Base-by-base conservation (phyloP, 2,797 vertebrate species). In the Gambelia wislizenii region DNA sequence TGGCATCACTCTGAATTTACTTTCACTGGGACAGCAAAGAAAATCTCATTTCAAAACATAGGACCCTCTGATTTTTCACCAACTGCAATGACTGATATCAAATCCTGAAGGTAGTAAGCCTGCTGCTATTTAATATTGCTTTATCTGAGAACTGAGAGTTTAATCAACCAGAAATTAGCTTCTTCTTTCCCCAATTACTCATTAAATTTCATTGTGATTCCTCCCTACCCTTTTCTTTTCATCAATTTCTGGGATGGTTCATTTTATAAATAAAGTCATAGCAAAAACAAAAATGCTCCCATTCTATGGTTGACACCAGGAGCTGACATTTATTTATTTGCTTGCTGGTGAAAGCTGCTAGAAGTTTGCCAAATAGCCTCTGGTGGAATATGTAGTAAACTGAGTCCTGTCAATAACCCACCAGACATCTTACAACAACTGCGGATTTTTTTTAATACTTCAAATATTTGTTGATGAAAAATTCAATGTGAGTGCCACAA, bases 351-450 rank as follows among this genome's bases (percentile, higher is more conserved):
- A 93, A 93, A 59, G 74, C 90, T 92, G 90, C 89, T 94, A 93
- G 82, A 90, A 91, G 78, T 70, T 87, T 83, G 79, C 85, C 89
- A 89, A 92, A 39, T 80, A 84, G 47, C 86, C 93, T 94, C 92
- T 83, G 22, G 92, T 92, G 91, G 83, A 83, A 95, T 92, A 93
- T 88, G 88, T 83, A 91, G 92, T 94, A 95, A 93, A 95, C 94
- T 91, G 87, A 89, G 91, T 92, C 93, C 88, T 92, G 91, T 88
- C 90, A 83, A 56, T 47, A 22, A 81, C 44, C 88, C 91, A 89
- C 92, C 91, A 89, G 67, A 70, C 77, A 74, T 91, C 27, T 90
- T 83, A 61, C 20, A 85, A 93, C 84, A 91, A 88, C 0, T 84
- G 75, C 59, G 90, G 87, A 54, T 25, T 39, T 61, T 27, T 4